phyloP scores from a whole-genome alignment of 2,113 vertebrate species.

The Stomatorhinus ivindoensis region DNA sequence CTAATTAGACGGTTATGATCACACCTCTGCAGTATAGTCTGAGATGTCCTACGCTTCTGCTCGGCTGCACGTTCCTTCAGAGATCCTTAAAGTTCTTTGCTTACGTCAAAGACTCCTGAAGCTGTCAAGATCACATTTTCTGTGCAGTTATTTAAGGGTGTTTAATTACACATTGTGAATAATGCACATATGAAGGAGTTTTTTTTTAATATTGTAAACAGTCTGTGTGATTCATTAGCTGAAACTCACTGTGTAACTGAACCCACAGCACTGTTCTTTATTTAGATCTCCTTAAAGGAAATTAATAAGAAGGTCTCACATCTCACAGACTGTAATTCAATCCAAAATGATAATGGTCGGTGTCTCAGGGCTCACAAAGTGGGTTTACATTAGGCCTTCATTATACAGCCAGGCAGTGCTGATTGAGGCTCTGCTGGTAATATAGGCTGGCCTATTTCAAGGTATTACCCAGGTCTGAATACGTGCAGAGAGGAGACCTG shows the following conservation, averaged over 20 bases:
- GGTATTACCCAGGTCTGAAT: neutral
- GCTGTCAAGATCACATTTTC: neutral
- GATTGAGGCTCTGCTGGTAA: neutral
- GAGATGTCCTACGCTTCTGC: neutral
- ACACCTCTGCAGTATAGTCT: neutral
- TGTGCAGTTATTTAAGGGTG: neutral
- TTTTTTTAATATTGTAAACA: neutral
- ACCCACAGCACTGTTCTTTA: neutral
- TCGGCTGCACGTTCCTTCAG: neutral
- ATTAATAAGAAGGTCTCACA: conserved; percentile 3
- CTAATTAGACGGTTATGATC: neutral
- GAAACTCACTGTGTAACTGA: neutral
- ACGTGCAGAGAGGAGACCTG: neutral
- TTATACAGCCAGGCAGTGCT: neutral
- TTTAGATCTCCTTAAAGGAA: conserved; percentile 1
- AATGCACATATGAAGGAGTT: neutral
- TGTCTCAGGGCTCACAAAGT: conserved; percentile 4
- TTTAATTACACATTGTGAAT: neutral
- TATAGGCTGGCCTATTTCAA: neutral
- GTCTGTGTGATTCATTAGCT: neutral
- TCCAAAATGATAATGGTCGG: neutral
- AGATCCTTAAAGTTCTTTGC: neutral
- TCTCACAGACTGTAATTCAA: conserved; percentile 8
- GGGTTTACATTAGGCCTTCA: conserved; percentile 4
- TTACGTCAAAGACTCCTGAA: neutral